These are phyloP conservation scores for Sminthopsis crassicaudata DNA, from an alignment of 2,113 vertebrate species.

Conservation along the genomic window DNA sequence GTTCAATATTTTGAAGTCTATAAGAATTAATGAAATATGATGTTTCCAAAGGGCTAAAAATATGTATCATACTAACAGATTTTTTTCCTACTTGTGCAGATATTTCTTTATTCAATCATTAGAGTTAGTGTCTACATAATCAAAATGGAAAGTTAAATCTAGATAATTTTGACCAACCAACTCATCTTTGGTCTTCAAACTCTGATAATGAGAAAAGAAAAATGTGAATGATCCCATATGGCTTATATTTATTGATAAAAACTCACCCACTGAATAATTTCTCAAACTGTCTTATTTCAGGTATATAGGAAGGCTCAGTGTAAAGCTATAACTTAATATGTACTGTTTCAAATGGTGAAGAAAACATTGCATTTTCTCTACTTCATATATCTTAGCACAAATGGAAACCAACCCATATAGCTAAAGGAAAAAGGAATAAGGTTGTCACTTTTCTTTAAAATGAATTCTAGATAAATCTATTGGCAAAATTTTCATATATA, in stretches of 20 bases:
- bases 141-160: background rate
- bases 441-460: background rate
- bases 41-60: background rate
- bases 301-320: background rate
- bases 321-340: background rate
- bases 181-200: background rate
- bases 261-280: background rate
- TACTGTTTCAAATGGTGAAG: background rate
- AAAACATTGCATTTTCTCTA: background rate
- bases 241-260: background rate
- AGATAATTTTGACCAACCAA: background rate
- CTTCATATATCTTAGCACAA: background rate
- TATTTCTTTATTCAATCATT: background rate
- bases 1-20: background rate
- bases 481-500: background rate
- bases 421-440: background rate
- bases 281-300: background rate
- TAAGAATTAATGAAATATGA: background rate
- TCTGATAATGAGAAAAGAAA: background rate
- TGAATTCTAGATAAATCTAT: conserved; percentile 10
- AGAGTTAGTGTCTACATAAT: background rate
- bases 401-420: background rate
- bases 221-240: background rate
- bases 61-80: background rate
- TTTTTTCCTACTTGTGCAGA: background rate